Evolutionary conservation across 2,888 invertebrate genomes (phyloP), one percentile per base, ranked within the genome.

Genomic region (Brachynemurus nebulosus): DNA sequence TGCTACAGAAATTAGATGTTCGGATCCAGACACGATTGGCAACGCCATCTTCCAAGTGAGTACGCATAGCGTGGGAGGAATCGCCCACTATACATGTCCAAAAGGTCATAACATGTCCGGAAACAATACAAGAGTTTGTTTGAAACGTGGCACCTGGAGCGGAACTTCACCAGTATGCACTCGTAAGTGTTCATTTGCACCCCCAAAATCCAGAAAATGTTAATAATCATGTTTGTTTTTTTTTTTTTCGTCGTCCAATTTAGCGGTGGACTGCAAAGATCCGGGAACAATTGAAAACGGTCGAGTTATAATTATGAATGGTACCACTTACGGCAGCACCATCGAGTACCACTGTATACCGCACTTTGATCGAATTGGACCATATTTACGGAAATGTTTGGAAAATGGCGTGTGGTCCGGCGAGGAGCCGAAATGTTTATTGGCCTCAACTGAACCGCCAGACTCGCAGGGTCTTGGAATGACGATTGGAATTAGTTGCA

Each of bases 271-370:
- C 57, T 92, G 91, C 63, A 80, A 80, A 45, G 74, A 81, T 42
- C 90, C 90, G 0, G 72, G 78, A 23, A 67, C 72, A 9, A 82
- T 90, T 40, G 84, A 86, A 50, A 89, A 91, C 59, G 90, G 91
- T 0, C 75, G 89, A 45, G 80, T 89, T 14, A 86, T 90, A 53
- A 76, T 88, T 25, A 78, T 88, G 46, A 91, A 92, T 58, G 80
- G 82, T 40, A 81, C 86, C 0, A 88, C 86, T 0, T 92, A 82
- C 60, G 85, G 84, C 21, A 86, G 86, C 43, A 80, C 85, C 0
- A 80, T 88, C 1, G 91, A 91, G 59, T 91, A 91, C 61, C 89
- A 90, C 58, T 92, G 92, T 59, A 64, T 90, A 45, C 90, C 89
- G 2, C 84, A 82, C 54, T 89, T 73, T 65, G 82, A 83, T 57